These are phyloP conservation scores for Stegastes partitus DNA, from an alignment of 2,113 vertebrate genomes.

Conservation along the genomic window DNA sequence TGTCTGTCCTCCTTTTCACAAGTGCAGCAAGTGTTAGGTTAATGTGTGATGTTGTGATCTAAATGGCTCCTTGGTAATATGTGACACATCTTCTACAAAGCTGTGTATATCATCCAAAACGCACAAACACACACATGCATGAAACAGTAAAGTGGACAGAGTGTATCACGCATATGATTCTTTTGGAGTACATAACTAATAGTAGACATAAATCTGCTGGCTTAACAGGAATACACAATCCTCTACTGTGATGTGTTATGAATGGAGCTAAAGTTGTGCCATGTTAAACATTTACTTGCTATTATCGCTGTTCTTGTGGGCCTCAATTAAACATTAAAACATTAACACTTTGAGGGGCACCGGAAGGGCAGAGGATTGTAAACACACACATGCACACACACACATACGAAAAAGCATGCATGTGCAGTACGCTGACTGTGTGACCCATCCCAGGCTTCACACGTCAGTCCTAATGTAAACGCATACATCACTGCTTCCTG, in stretches of 20 bases:
- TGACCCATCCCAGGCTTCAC: neutral
- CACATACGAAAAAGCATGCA: constrained; percentile 4
- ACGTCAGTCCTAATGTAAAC: neutral
- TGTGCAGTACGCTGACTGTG: neutral
- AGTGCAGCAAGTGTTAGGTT: constrained; percentile 21
- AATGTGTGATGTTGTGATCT: constrained; percentile 44
- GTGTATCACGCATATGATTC: too few relatives aligned
- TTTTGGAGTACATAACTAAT: too few relatives aligned
- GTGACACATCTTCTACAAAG: constrained; percentile 45
- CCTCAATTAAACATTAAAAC: constrained; percentile 71
- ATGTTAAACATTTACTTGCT: constrained; percentile 68
- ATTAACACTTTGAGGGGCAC: constrained; percentile 21
- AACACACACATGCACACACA: neutral
- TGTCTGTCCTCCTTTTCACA: neutral
- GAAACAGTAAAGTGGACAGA: too few relatives aligned
- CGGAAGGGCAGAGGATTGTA: neutral
- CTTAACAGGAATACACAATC: neutral
- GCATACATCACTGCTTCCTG: neutral
- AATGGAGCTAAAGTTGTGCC: constrained; percentile 35
- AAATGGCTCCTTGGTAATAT: constrained; percentile 40
- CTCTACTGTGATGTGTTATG: neutral
- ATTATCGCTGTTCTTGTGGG: constrained; percentile 34
- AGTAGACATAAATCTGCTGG: neutral
- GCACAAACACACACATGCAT: neutral
- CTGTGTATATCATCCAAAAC: constrained; percentile 1